Conservation (phyloP, 1,140 invertebrate genomes). For the Meloidogyne chitwoodi region DNA sequence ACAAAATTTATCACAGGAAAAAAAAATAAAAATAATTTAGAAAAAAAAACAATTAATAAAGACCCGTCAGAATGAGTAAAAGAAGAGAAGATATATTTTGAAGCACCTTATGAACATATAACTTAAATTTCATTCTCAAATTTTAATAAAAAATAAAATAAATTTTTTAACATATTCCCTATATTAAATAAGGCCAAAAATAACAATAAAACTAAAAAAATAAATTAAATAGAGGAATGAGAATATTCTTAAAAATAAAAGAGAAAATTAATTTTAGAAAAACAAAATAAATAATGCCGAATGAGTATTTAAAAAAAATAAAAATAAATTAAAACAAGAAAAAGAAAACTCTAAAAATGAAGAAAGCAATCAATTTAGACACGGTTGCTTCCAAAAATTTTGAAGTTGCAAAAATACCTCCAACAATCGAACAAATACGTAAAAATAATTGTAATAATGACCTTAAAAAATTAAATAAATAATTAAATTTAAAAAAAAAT, state of each 20-base stretch:
- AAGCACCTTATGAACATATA: not conserved
- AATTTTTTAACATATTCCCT: no score
- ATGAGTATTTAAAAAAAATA: not conserved
- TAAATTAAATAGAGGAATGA: not conserved
- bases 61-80: not conserved
- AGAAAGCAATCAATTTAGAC: slow-evolving; percentile 12
- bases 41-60: not conserved
- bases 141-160: no score
- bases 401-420: slow-evolving; percentile 56
- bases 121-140: no score
- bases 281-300: not conserved
- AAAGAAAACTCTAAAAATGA: not conserved
- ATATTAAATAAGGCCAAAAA: not conserved
- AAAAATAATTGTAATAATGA: slow-evolving; percentile 49
- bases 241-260: not conserved
- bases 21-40: not conserved
- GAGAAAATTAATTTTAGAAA: no score
- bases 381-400: slow-evolving; percentile 21
- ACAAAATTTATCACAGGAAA: not conserved
- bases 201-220: not conserved
- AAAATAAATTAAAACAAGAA: not conserved
- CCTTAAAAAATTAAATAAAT: slow-evolving; percentile 30
- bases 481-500: not conserved
- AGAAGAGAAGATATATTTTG: not conserved
- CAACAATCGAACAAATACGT: slow-evolving; percentile 51